A percentile compares a stretch with the other conserved stretches of the same genome.
Evolutionary conservation across 2,113 vertebrate genomes (phyloP).

Genomic region (Madoqua kirkii): DNA sequence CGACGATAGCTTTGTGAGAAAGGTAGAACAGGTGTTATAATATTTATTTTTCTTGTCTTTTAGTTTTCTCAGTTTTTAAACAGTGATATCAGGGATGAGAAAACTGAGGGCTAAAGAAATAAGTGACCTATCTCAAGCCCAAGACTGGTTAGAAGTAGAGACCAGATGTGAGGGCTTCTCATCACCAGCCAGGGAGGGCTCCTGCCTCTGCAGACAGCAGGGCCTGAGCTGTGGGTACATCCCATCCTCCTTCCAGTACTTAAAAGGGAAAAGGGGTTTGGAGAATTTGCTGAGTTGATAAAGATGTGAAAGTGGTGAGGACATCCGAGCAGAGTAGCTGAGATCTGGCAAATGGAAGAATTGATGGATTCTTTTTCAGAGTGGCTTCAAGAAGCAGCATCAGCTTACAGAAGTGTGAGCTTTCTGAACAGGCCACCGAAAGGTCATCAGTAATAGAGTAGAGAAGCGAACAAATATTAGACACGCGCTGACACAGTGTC

Average conservation of each 20-base stretch:
- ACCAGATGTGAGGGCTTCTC: background rate
- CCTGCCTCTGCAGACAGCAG: background rate
- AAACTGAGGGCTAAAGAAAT: background rate
- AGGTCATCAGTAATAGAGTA: background rate
- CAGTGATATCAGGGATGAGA: background rate
- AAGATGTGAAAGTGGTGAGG: background rate
- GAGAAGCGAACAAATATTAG: background rate
- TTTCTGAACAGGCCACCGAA: background rate
- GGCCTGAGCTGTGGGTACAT: background rate
- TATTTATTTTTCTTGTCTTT: background rate
- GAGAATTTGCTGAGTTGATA: conserved; percentile 4
- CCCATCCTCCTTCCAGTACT: background rate
- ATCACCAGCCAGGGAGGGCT: background rate
- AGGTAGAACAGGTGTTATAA: background rate
- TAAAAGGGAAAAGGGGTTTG: background rate
- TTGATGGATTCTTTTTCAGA: conserved; percentile 1
- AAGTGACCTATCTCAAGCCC: background rate
- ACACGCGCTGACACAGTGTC: background rate
- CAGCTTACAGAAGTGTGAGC: background rate
- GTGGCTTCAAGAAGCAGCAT: background rate
- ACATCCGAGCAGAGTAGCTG: background rate
- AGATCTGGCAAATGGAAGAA: background rate
- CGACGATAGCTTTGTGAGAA: background rate
- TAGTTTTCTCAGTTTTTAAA: background rate
- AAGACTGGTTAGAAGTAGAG: background rate